Base-by-base conservation (phyloP, 2,888 invertebrate species). In the Sinelater perroti region DNA sequence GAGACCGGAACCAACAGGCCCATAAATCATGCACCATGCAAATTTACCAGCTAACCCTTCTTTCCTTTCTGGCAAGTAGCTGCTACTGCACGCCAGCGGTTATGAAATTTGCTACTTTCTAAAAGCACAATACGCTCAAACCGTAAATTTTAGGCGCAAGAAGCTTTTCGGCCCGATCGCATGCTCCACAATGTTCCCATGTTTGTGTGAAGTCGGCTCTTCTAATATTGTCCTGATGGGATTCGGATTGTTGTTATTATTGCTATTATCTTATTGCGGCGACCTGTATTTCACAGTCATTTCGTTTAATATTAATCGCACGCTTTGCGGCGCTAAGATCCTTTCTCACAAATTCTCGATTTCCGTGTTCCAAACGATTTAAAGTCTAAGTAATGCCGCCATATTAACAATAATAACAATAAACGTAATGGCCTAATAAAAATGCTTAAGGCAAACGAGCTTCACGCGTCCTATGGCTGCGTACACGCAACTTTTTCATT, bases 1-100 rank as follows among this genome's bases (percentile, higher is more conserved):
- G 24, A 49, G 45, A 46, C 56, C 57, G 61, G 61, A 61, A 61
- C 61, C 51, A 56, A 61, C 42, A 49, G 26, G 33, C 36, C 35
- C 52, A 57, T 61, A 61, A 61, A 61, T 61, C 61, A 57, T 47
- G 13, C 21, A 51, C 46, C 52, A 38, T 60, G 55, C 56, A 54
- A 46, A 58, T 58, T 61, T 56, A 61, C 60, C 62, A 53, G 31
- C 20, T 66, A 66, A 66, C 63, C 66, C 66, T 65, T 66, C 63
- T 63, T 62, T 66, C 57, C 66, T 30, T 24, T 50, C 38, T 17
- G 50, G 50, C 30, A 13, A 50, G 18, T 30, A 50, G 20, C 40
- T 47, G 62, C 59, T 55, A 44, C 50, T 49, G 49, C 44, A 16
- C 54, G 55, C n/a, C n/a, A n/a, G n/a, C n/a, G n/a, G n/a, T n/a